Evolutionary conservation across 1,140 invertebrate species (phyloP).

Genomic region (Trachymyrmex cornetzi): DNA sequence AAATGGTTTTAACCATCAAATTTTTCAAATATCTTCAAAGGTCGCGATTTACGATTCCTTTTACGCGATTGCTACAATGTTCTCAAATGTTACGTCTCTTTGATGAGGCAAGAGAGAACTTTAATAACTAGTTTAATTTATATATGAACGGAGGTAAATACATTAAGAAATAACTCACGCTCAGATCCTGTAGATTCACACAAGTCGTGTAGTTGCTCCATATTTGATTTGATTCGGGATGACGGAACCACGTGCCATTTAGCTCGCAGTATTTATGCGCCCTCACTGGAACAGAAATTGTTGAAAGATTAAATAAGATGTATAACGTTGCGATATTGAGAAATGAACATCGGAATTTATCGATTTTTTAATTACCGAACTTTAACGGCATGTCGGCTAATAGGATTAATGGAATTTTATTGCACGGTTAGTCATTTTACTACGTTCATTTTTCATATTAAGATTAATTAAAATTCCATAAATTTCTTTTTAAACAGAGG

Average conservation of each 20-base stretch:
- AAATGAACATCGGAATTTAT: neutral
- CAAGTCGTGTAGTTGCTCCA: slow-evolving; percentile 98
- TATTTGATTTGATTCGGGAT: slow-evolving; percentile 87
- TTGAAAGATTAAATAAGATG: neutral
- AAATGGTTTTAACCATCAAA: neutral
- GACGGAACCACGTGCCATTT: slow-evolving; percentile 88
- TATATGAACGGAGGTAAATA: neutral
- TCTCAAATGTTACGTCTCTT: neutral
- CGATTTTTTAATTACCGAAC: slow-evolving; percentile 7
- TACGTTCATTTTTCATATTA: neutral
- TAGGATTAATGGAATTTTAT: neutral
- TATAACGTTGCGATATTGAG: neutral
- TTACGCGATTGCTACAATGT: neutral
- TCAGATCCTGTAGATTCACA: slow-evolving; percentile 91
- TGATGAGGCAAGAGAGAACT: neutral
- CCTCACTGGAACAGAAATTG: slow-evolving; percentile 84
- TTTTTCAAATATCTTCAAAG: neutral
- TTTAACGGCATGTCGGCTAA: neutral
- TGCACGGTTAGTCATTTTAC: neutral
- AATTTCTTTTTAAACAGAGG: neutral
- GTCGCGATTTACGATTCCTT: neutral
- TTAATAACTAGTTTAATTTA: neutral
- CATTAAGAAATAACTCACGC: slow-evolving; percentile 86
- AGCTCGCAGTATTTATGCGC: slow-evolving; percentile 87
- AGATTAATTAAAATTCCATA: slow-evolving; percentile 2